phyloP scores from a whole-genome alignment of 2,113 vertebrate genomes.

The Pelecanoides urinatrix region DNA sequence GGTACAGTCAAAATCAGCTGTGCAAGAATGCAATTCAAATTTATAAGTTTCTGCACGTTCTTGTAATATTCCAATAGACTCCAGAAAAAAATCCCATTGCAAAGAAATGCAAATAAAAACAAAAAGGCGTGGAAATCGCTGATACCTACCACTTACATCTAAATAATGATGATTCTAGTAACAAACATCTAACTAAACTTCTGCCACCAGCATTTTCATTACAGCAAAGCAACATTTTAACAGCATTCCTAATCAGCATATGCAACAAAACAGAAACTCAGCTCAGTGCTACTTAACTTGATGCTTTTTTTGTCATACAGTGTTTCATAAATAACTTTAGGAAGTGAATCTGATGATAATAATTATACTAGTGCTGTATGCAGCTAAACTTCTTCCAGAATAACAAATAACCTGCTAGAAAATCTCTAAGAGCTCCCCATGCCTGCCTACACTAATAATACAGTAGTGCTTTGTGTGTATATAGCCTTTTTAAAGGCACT shows the following conservation, averaged over 20 bases:
- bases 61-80: neutral
- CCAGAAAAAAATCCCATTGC: neutral
- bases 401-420: conserved; percentile 62
- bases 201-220: conserved; percentile 31
- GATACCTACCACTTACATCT: neutral
- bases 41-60: neutral
- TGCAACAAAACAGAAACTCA: conserved; percentile 37
- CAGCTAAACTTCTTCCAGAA: conserved; percentile 45
- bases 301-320: neutral
- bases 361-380: conserved; percentile 60
- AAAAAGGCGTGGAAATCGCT: neutral
- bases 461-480: conserved; percentile 49
- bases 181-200: conserved; percentile 59
- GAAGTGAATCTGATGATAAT: conserved; percentile 64
- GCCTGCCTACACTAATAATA: conserved; percentile 65
- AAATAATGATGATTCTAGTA: conserved; percentile 57
- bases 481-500: conserved; percentile 50
- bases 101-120: neutral
- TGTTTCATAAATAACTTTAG: conserved; percentile 64
- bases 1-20: neutral
- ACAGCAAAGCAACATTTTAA: conserved; percentile 56
- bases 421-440: conserved; percentile 45
- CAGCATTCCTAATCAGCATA: conserved; percentile 60
- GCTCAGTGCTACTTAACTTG: neutral
- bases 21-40: neutral